Base-by-base conservation (phyloP, 2,113 vertebrate genomes). In the Thamnaconus septentrionalis region DNA sequence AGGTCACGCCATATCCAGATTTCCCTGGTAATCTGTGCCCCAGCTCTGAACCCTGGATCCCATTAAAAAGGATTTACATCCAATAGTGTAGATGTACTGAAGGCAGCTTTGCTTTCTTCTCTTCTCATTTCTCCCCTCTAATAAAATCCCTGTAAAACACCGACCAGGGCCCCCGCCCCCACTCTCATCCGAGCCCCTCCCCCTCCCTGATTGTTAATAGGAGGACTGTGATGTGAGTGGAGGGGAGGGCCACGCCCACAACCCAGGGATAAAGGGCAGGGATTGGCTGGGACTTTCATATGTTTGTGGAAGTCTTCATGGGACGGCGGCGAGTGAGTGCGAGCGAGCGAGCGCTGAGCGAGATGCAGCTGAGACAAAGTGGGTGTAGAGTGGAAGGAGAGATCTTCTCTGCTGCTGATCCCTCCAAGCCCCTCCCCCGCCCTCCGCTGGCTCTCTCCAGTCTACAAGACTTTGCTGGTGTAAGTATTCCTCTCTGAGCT, bases 61-160 rank as follows among this genome's bases (percentile, higher is more conserved):
- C 85, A 92, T 93, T 92, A 92, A 91, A 89, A 82, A 85, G 88
- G 90, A 92, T 91, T 92, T 92, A 82, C 85, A 82, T 88, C 81
- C 85, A 89, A 81, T 90, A 91, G 89, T 92, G 82, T 92, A 89
- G 81, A 89, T 91, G 87, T 86, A 89, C 58, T 49, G 54, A 75
- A 82, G 71, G 79, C 78, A 85, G 88, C 84, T 89, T 89, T 87
- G 79, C 75, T 84, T 85, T 89, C 62, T 78, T 85, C 78, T 78
- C 80, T 64, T 64, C 81, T 76, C 82, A 71, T 75, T 73, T 71
- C 49, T 64, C 71, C 79, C 61, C 54, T 61, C 49, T 58, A 74
- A 58, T 74, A 77, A 76, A 84, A 70, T 70, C 74, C 68, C 77
- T 53, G 56, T 75, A 70, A 76, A 85, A 76, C 64, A 73, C 3